Percentiles rank a stretch among this genome's conserved stretches.
These are phyloP conservation scores for Momotus momota DNA, from an alignment of 2,797 vertebrate genomes.

Conservation along the genomic window DNA sequence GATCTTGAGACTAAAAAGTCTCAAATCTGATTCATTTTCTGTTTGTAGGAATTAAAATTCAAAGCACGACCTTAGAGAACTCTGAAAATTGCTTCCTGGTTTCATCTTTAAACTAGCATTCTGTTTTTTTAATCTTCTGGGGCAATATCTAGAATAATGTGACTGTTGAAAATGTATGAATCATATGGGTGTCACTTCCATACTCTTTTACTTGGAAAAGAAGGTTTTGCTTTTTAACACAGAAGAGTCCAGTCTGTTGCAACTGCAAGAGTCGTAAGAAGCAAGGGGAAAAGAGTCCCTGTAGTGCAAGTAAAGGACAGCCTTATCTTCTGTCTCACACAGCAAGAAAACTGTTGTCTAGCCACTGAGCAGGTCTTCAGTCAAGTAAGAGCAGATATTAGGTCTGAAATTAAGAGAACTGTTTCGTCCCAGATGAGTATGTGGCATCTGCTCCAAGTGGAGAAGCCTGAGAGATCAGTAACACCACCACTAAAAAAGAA, in stretches of 20 bases:
- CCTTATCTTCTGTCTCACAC: background rate
- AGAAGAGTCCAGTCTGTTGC: background rate
- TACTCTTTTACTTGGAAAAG: background rate
- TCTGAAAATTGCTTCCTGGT: conserved; percentile 2
- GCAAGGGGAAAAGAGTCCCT: background rate
- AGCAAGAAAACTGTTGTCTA: background rate
- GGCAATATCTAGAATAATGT: background rate
- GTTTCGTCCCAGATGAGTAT: background rate
- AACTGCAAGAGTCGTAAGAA: background rate
- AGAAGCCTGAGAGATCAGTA: background rate
- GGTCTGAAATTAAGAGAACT: conserved; percentile 16
- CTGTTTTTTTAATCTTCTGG: background rate
- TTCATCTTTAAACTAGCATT: background rate
- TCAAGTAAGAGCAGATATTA: conserved; percentile 11
- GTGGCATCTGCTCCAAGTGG: background rate
- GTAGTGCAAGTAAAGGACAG: background rate
- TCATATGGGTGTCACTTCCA: background rate
- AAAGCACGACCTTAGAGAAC: background rate
- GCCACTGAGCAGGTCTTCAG: background rate
- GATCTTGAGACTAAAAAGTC: background rate
- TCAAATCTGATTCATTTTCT: background rate
- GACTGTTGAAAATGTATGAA: background rate
- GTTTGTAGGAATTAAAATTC: conserved; percentile 11
- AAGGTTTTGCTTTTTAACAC: background rate
- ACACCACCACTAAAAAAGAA: background rate